phyloP scores from a whole-genome alignment of 2,113 vertebrate species.

The Mesoclemmys tuberculata region DNA sequence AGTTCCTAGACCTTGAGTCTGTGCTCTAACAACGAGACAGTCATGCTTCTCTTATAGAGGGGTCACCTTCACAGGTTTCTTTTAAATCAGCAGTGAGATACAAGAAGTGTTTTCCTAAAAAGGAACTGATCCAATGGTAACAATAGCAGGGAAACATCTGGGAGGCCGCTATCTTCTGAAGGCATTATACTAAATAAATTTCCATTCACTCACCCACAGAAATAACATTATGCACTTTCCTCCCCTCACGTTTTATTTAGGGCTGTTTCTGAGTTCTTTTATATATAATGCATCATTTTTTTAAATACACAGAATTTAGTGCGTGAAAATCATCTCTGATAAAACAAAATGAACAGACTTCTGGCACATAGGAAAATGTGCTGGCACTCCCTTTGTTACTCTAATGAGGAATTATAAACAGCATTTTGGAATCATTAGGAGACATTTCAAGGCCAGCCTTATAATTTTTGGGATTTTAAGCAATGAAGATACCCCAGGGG shows the following conservation, averaged over 20 bases:
- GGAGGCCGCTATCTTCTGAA: not conserved
- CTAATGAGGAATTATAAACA: constrained; percentile 21
- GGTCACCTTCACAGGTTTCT: constrained; percentile 29
- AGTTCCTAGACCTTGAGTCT: not conserved
- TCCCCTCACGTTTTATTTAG: constrained; percentile 1
- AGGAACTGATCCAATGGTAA: constrained; percentile 55
- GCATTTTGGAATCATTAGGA: not conserved
- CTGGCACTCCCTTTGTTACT: constrained; percentile 12
- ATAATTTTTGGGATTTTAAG: constrained; percentile 38
- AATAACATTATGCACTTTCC: not conserved
- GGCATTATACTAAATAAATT: not conserved
- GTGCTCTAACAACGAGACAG: not conserved
- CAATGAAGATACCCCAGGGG: not conserved
- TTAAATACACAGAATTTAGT: not conserved
- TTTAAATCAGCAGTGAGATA: constrained; percentile 25
- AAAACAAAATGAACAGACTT: constrained; percentile 40
- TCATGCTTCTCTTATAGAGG: not conserved
- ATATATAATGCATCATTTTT: not conserved
- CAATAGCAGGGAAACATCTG: constrained; percentile 18
- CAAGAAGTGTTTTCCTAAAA: constrained; percentile 32
- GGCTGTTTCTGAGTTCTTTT: not conserved
- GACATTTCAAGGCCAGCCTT: constrained; percentile 2
- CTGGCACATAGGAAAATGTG: not conserved
- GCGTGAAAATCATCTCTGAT: not conserved
- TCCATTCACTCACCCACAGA: not conserved